These are phyloP conservation scores for Varanus komodoensis DNA, from an alignment of 2,113 vertebrate species.

Conservation along the genomic window DNA sequence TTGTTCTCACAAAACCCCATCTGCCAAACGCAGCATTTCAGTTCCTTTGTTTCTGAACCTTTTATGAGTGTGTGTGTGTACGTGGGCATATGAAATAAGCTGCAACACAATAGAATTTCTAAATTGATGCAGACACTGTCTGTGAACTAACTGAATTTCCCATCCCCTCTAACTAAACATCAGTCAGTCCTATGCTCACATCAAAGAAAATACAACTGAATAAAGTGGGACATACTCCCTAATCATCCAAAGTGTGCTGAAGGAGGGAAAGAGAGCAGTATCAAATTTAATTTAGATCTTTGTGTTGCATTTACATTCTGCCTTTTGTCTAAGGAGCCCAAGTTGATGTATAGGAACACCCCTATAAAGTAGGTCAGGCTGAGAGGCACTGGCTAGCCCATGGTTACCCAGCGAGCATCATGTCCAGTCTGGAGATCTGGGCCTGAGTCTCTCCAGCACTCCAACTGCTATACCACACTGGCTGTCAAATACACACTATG, in stretches of 20 bases:
- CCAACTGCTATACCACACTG: too few relatives aligned
- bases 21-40: background rate
- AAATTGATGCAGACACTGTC: background rate
- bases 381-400: too few relatives aligned
- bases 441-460: background rate
- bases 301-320: too few relatives aligned
- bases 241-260: background rate
- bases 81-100: background rate
- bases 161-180: background rate
- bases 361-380: too few relatives aligned
- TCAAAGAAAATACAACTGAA: background rate
- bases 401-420: too few relatives aligned
- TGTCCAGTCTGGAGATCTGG: too few relatives aligned
- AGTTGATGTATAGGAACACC: too few relatives aligned
- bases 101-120: background rate
- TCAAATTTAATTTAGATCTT: background rate
- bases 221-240: background rate
- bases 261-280: background rate
- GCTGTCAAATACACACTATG: background rate
- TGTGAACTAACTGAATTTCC: background rate
- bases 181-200: background rate
- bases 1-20: background rate
- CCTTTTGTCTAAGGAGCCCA: too few relatives aligned
- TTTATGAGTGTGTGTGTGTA: background rate
- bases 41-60: background rate